phyloP scores from a whole-genome alignment of 2,113 vertebrate genomes.

The Lanius collurio region DNA sequence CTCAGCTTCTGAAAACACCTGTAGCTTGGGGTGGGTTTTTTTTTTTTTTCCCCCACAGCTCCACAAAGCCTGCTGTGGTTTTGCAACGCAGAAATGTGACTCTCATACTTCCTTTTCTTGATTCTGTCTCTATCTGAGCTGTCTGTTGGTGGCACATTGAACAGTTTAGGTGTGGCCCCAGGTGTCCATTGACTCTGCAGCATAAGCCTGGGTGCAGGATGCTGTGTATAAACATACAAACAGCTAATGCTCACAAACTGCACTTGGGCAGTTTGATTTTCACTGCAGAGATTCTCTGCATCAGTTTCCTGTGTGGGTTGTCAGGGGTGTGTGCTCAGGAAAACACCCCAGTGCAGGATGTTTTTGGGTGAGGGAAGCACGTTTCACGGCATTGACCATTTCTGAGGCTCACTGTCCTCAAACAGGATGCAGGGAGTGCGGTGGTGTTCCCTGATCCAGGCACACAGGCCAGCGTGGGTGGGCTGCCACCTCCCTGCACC shows the following conservation, averaged over 20 bases:
- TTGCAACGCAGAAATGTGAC: not conserved
- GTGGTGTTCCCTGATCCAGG: not conserved
- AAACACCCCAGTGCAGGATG: not conserved
- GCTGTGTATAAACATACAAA: not conserved
- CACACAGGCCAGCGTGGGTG: not conserved
- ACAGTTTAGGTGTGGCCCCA: not conserved
- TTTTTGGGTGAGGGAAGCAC: not conserved
- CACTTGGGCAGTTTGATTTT: not conserved
- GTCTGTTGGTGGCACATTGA: not conserved
- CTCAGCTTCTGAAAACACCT: not conserved
- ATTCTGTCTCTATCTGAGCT: not conserved
- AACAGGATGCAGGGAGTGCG: not conserved
- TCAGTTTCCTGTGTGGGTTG: not conserved
- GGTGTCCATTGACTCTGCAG: not conserved
- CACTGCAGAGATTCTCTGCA: not conserved
- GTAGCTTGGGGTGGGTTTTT: not conserved
- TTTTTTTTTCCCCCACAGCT: not conserved
- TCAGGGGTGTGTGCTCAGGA: not conserved
- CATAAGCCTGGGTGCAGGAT: not conserved
- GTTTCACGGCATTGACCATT: not conserved
- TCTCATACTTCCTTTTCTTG: not conserved
- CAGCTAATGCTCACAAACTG: not conserved
- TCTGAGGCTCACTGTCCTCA: not conserved
- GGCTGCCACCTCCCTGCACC: not conserved
- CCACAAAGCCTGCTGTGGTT: not conserved